Conservation (phyloP, 2,888 invertebrate species). For the Dyspetes luteomarginatus region DNA sequence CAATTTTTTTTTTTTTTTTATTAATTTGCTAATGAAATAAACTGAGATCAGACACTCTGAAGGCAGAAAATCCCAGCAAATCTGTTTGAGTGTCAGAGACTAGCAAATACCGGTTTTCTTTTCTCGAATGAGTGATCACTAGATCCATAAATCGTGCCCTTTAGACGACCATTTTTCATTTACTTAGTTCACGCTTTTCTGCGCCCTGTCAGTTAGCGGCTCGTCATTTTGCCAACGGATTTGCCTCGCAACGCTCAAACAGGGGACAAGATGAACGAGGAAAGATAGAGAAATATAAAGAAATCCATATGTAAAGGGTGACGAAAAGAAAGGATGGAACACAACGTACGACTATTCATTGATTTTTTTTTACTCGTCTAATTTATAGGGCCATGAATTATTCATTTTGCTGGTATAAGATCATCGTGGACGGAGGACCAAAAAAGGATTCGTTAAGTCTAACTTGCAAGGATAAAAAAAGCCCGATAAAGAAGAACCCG, state of each 20-base stretch:
- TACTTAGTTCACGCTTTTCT: slow-evolving; percentile 74
- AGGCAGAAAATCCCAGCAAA: not conserved
- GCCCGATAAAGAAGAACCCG: no score
- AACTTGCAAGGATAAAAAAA: slow-evolving; percentile 3
- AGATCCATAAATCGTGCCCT: slow-evolving; percentile 45
- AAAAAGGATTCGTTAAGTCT: not conserved
- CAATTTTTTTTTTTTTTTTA: no score
- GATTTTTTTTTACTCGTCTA: slow-evolving; percentile 21
- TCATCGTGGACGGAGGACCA: not conserved
- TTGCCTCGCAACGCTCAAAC: slow-evolving; percentile 49
- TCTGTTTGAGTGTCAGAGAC: not conserved
- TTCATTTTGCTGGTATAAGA: slow-evolving; percentile 27
- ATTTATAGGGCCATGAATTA: slow-evolving; percentile 38
- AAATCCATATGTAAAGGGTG: not conserved
- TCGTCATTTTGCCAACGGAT: slow-evolving; percentile 73
- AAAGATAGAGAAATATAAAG: slow-evolving; percentile 23
- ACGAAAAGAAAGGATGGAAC: slow-evolving; percentile 4
- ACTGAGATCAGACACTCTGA: not conserved
- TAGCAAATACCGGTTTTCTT: slow-evolving; percentile 11
- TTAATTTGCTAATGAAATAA: not conserved
- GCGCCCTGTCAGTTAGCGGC: slow-evolving; percentile 75
- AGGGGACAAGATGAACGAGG: not conserved
- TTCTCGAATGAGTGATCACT: slow-evolving; percentile 22
- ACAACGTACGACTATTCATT: slow-evolving; percentile 26
- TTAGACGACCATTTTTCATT: slow-evolving; percentile 72